phyloP scores from a whole-genome alignment of 1,140 invertebrate genomes.

The Drosophila carrolli region DNA sequence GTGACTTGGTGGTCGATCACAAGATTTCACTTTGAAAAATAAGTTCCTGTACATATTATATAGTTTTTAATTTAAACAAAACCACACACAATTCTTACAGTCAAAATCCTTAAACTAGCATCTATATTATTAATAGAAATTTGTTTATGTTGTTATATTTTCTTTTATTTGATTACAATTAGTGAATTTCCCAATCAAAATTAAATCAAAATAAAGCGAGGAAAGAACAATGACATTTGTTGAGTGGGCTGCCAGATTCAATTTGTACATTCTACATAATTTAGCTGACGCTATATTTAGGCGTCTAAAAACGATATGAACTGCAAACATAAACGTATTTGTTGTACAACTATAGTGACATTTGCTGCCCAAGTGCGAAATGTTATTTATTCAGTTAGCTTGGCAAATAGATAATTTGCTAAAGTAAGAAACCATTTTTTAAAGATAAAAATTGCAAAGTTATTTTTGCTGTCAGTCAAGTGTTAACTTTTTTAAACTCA shows the following conservation, averaged over 20 bases:
- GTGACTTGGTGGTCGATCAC: conserved; percentile 7
- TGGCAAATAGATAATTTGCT: no score
- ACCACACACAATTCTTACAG: not conserved
- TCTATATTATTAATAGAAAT: not conserved
- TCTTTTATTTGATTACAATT: not conserved
- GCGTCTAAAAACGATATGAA: conserved; percentile 34
- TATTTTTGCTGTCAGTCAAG: not conserved
- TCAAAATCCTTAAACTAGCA: no score
- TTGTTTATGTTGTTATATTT: not conserved
- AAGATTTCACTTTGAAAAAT: not conserved
- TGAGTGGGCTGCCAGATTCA: conserved; percentile 34
- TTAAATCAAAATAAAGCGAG: conserved; percentile 30
- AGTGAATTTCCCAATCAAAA: conserved; percentile 27
- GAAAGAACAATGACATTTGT: conserved; percentile 36
- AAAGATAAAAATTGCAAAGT: not conserved
- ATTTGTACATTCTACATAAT: conserved; percentile 39
- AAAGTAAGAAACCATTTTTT: no score
- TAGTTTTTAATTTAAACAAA: not conserved
- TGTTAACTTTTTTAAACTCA: no score
- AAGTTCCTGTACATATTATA: no score
- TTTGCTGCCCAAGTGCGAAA: not conserved
- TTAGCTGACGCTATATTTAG: conserved; percentile 44
- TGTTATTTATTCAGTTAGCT: not conserved
- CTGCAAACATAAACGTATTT: conserved; percentile 24
- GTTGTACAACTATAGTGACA: not conserved